These are phyloP conservation scores for Pangasianodon hypophthalmus DNA, from an alignment of 2,113 vertebrate genomes.

Conservation along the genomic window DNA sequence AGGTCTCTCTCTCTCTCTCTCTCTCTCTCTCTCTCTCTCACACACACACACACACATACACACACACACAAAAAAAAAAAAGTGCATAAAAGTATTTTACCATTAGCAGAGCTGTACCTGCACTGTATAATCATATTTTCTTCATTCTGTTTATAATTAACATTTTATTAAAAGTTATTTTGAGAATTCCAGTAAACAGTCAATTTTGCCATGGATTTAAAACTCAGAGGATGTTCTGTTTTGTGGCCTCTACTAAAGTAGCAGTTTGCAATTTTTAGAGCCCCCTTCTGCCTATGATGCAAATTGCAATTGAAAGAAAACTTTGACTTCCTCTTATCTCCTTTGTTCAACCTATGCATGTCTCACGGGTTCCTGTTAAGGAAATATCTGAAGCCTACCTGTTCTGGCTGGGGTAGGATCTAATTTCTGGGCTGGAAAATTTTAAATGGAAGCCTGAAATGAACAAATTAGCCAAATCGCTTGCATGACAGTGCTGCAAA, in stretches of 20 bases:
- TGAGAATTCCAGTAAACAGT: not conserved
- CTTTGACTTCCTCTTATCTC: not conserved
- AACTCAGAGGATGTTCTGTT: not conserved
- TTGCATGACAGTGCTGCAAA: not conserved
- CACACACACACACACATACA: not conserved
- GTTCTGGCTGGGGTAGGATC: not conserved
- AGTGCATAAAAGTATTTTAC: not conserved
- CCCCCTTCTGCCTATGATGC: not conserved
- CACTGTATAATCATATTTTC: not conserved
- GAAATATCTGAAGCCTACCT: not conserved
- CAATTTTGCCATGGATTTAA: not conserved
- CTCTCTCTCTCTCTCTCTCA: not conserved
- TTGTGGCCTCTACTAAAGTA: not conserved
- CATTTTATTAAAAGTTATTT: not conserved
- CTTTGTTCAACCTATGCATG: not conserved
- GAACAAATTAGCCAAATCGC: not conserved
- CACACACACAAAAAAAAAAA: not conserved
- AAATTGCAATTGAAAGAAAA: not conserved
- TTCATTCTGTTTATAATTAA: not conserved
- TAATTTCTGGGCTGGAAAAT: not conserved
- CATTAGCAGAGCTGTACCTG: not conserved
- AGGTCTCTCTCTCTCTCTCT: not conserved
- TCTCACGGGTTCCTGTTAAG: not conserved
- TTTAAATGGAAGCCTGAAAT: not conserved
- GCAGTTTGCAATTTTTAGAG: not conserved